These are phyloP conservation scores for Heterochromis multidens DNA, from an alignment of 2,113 vertebrate species.

Conservation along the genomic window DNA sequence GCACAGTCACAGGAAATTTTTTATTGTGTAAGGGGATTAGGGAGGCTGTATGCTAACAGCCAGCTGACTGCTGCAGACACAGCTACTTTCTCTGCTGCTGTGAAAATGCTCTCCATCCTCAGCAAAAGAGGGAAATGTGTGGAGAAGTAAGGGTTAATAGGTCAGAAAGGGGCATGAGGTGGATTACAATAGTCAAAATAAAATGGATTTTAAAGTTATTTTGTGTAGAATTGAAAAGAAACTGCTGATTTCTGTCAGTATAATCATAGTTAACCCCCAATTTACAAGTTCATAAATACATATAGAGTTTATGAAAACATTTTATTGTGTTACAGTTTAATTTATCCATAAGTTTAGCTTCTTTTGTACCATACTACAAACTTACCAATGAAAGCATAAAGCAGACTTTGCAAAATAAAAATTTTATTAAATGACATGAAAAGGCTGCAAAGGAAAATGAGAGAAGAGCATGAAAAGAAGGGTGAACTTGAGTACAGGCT, in stretches of 20 bases:
- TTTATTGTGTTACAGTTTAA: not conserved
- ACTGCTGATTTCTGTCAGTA: not conserved
- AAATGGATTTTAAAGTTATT: not conserved
- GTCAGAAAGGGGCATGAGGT: not conserved
- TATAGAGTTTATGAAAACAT: not conserved
- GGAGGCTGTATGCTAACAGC: conserved; percentile 34
- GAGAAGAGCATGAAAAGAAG: not conserved
- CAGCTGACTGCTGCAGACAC: conserved; percentile 39
- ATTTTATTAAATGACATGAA: not conserved
- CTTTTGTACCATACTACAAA: not conserved
- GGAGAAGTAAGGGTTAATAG: not conserved
- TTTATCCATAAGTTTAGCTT: not conserved
- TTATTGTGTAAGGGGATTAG: conserved; percentile 51
- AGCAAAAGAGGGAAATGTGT: not conserved
- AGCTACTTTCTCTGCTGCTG: not conserved
- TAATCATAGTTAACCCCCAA: not conserved
- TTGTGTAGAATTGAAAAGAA: not conserved
- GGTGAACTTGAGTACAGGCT: conserved; percentile 13
- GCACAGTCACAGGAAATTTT: conserved; percentile 19
- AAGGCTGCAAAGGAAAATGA: not conserved
- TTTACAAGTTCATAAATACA: not conserved
- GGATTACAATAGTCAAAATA: not conserved
- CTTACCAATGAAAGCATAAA: not conserved
- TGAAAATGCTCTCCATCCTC: not conserved
- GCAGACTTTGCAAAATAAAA: not conserved